A percentile compares a stretch with the other conserved stretches of the same genome.
Conservation (phyloP, 2,888 invertebrate genomes). For the Drosophila setosimentum region DNA sequence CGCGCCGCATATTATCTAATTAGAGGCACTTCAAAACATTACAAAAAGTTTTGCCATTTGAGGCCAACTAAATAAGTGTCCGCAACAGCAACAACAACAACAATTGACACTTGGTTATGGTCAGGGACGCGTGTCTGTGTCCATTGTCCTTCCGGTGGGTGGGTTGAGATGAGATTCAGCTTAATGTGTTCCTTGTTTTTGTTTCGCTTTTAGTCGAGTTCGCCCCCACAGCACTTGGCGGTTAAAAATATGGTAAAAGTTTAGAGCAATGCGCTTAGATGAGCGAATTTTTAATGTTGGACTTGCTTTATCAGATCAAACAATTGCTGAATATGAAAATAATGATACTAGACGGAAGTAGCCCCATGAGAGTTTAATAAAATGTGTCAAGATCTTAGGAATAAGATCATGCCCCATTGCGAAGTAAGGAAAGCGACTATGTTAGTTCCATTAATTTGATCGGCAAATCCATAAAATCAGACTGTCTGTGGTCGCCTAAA, state of each 20-base stretch:
- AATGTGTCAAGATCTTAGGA: background rate
- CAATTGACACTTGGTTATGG: slow-evolving; percentile 51
- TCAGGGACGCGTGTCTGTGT: slow-evolving; percentile 30
- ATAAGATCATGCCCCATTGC: background rate
- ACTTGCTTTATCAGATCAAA: background rate
- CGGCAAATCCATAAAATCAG: background rate
- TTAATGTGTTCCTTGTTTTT: slow-evolving; percentile 11
- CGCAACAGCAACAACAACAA: slow-evolving; percentile 23
- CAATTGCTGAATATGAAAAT: background rate
- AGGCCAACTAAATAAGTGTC: slow-evolving; percentile 68
- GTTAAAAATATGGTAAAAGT: slow-evolving; percentile 27
- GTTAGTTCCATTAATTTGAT: background rate
- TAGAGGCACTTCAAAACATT: slow-evolving; percentile 77
- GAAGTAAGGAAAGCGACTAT: background rate
- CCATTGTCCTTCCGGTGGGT: slow-evolving; percentile 8
- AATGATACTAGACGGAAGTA: background rate
- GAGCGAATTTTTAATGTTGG: slow-evolving; percentile 1
- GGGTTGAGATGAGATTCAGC: slow-evolving; percentile 8
- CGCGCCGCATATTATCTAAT: slow-evolving; percentile 79
- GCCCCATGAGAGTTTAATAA: background rate
- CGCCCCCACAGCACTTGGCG: slow-evolving; percentile 17
- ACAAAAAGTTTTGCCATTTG: slow-evolving; percentile 81
- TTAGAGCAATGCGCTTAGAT: slow-evolving; percentile 2
- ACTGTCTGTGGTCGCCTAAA: background rate
- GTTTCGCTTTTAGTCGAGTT: background rate